Evolutionary conservation across 2,113 vertebrate species (phyloP), one percentile per base, ranked within the genome.

Genomic region (Varanus salvator): DNA sequence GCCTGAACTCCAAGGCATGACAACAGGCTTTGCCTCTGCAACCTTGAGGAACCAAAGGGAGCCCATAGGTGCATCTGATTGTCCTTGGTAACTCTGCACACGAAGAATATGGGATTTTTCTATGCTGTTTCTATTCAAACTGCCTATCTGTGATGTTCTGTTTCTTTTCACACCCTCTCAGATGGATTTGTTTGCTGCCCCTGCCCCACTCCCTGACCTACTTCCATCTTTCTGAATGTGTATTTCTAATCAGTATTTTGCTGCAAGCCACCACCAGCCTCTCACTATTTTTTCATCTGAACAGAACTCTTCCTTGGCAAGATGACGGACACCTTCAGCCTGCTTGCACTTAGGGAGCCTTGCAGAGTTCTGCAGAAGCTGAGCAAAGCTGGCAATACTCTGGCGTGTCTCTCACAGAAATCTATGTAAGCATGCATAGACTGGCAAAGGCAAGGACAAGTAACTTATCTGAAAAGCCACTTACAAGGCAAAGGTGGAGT

Each of bases 251-350:
- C 81, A 90, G 91, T 87, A 93, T 92, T 71, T 71, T 21, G 92
- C 69, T 52, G 38, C 80, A 90, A 93, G 89, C 50, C 66, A 21
- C 69, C 34, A 69, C 2, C n/a, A 91, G 68, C 86, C 34, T 50
- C 69, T 17, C 27, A 31, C 52, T 60, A 81, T 81, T 81, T n/a
- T 52, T n/a, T 4, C 12, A 11, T 23, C 12, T 80, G 52, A 93
- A 80, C 87, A 93, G 91, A 95, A 91, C 88, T 91, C 75, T 89
- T 93, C 91, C 93, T 95, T 44, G 38, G 91, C 92, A 95, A 95
- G 91, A 86, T 90, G 92, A 94, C 91, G 14, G 27, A 93, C 87
- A 93, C 95, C 3, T 78, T 87, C 92, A 95, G 94, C 83, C 89
- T 89, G 92, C 92, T 93, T 57, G 64, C 92, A 87, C 92, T 92